These are phyloP conservation scores for Hormaphis cornu DNA, from an alignment of 1,140 invertebrate species.

Conservation along the genomic window DNA sequence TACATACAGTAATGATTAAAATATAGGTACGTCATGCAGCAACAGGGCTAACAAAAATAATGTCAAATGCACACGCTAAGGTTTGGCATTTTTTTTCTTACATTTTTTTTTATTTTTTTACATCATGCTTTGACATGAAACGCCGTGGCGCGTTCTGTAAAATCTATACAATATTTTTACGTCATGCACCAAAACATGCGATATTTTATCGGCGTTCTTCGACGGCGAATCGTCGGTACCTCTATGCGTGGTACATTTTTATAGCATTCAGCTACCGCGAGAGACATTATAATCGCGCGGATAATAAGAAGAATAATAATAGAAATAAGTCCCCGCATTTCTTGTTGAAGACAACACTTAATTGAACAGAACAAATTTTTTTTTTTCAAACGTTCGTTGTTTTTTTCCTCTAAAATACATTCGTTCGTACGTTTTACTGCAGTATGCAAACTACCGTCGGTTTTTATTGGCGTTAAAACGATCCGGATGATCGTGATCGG, in stretches of 20 bases:
- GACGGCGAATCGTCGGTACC: neutral
- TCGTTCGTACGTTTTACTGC: no score
- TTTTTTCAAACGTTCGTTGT: no score
- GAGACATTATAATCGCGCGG: neutral
- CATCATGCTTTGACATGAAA: conserved; percentile 14
- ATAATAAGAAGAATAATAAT: no score
- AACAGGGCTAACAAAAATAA: conserved; percentile 15
- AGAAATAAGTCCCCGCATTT: no score
- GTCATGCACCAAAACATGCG: conserved; percentile 23
- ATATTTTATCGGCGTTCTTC: neutral
- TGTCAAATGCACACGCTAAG: conserved; percentile 1
- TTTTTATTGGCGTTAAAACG: no score
- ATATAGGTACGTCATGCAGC: neutral
- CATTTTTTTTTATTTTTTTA: neutral
- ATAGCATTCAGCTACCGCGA: neutral
- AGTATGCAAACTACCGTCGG: no score
- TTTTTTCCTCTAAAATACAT: no score
- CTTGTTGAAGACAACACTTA: no score
- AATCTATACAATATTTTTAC: no score
- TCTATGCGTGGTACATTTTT: no score
- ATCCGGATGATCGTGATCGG: no score
- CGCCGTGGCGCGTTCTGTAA: neutral
- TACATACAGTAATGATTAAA: neutral
- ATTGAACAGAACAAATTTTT: no score
- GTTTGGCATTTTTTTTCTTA: neutral